A percentile compares a stretch with the other conserved stretches of the same genome.
Evolutionary conservation across 2,113 vertebrate genomes (phyloP).

Genomic region (Atherinomorus stipes): DNA sequence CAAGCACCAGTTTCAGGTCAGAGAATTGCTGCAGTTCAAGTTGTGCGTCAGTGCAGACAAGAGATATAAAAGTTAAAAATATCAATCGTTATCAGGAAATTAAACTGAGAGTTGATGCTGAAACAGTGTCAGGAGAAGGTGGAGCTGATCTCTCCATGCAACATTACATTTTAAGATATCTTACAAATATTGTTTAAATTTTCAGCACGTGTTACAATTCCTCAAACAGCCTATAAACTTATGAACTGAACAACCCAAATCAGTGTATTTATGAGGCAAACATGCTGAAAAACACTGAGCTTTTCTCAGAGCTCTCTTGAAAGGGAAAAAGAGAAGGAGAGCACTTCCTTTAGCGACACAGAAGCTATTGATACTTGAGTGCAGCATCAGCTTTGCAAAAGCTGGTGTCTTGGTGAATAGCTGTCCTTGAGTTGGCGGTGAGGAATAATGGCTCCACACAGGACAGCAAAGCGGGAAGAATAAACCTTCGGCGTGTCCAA

Average conservation of each 20-base stretch:
- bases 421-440: constrained; percentile 54
- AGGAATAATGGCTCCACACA: constrained; percentile 47
- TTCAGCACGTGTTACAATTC: constrained; percentile 20
- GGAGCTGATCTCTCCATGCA: not conserved
- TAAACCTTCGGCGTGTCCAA: constrained; percentile 54
- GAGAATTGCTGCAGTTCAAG: constrained; percentile 2
- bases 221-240: constrained; percentile 14
- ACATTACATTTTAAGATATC: not conserved
- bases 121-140: too few relatives aligned
- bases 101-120: too few relatives aligned
- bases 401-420: constrained; percentile 69
- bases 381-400: constrained; percentile 66
- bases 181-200: constrained; percentile 45
- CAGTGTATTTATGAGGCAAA: constrained; percentile 15
- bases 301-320: constrained; percentile 29
- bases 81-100: too few relatives aligned
- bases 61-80: not conserved
- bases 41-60: constrained; percentile 15
- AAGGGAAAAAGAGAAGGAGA: constrained; percentile 20
- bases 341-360: constrained; percentile 57
- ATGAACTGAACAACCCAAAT: not conserved
- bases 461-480: constrained; percentile 40
- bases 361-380: constrained; percentile 73
- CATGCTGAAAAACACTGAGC: constrained; percentile 25
- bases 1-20: constrained; percentile 18